Evolutionary conservation across 1,140 invertebrate genomes (phyloP).

Genomic region (Drosophila pachea): DNA sequence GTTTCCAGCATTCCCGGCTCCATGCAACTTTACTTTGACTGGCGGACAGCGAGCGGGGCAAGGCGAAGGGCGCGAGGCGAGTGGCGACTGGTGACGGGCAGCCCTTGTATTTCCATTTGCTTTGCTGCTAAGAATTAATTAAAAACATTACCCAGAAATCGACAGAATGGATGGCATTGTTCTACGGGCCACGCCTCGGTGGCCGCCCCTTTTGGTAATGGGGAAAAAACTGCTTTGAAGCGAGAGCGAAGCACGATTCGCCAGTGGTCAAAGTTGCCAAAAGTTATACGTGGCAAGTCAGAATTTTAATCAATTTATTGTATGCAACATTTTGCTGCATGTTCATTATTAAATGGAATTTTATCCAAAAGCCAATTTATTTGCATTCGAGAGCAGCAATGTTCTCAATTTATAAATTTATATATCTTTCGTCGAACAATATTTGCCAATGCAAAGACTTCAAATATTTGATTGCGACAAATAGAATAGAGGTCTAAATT

Average conservation of each 20-base stretch:
- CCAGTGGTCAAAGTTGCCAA: conserved; percentile 44
- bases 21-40: conserved; percentile 62
- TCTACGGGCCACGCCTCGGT: conserved; percentile 18
- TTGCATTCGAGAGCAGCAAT: too few species aligned
- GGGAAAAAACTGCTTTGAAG: conserved; percentile 10
- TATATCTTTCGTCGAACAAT: too few species aligned
- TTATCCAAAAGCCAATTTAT: background rate
- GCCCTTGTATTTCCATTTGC: conserved; percentile 33
- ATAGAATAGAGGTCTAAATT: too few species aligned
- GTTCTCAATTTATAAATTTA: too few species aligned
- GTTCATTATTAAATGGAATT: conserved; percentile 1
- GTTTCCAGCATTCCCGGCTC: conserved; percentile 12
- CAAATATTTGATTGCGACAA: too few species aligned
- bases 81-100: background rate
- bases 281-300: conserved; percentile 20
- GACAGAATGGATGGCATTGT: conserved; percentile 63
- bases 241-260: conserved; percentile 1
- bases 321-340: background rate
- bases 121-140: conserved; percentile 64
- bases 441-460: too few species aligned
- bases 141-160: conserved; percentile 57
- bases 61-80: too few species aligned
- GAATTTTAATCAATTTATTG: conserved; percentile 22
- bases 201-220: conserved; percentile 41
- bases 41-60: conserved; percentile 7